These are phyloP conservation scores for Phoxinus dragarum DNA, from an alignment of 2,797 vertebrate species.

Conservation along the genomic window DNA sequence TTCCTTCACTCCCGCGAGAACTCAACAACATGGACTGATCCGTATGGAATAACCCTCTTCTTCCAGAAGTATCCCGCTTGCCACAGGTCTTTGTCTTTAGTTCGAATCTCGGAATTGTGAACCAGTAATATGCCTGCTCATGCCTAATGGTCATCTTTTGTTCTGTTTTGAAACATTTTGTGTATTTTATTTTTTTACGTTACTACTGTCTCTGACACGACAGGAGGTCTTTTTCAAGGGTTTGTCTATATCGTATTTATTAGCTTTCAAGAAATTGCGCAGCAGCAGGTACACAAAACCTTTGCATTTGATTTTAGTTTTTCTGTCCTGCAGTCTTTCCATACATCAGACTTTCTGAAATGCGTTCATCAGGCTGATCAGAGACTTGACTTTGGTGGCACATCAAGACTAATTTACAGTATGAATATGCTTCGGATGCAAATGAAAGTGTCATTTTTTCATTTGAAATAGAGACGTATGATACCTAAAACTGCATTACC, in stretches of 20 bases:
- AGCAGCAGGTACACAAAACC: slow-evolving; percentile 33
- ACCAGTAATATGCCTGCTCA: slow-evolving; percentile 47
- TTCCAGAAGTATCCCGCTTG: slow-evolving; percentile 53
- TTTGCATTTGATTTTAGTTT: slow-evolving; percentile 11
- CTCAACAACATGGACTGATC: too few relatives aligned
- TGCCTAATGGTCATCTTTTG: slow-evolving; percentile 46
- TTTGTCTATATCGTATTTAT: slow-evolving; percentile 73
- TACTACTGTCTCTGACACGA: slow-evolving; percentile 69
- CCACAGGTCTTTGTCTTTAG: slow-evolving; percentile 56
- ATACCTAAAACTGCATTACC: slow-evolving; percentile 18
- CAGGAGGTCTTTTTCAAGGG: slow-evolving; percentile 50
- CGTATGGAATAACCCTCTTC: slow-evolving; percentile 55
- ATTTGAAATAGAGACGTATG: slow-evolving; percentile 9
- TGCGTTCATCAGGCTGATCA: background rate
- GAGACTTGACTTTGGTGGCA: slow-evolving; percentile 1
- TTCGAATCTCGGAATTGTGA: slow-evolving; percentile 64
- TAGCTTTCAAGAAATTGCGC: slow-evolving; percentile 59
- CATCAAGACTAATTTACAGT: slow-evolving; percentile 19
- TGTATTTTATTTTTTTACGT: slow-evolving; percentile 52
- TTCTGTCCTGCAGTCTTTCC: slow-evolving; percentile 18
- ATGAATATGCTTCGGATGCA: slow-evolving; percentile 20
- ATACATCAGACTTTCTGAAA: slow-evolving; percentile 21
- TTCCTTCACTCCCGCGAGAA: slow-evolving; percentile 24
- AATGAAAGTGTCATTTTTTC: slow-evolving; percentile 18
- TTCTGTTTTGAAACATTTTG: slow-evolving; percentile 56